Percentiles rank a stretch among this genome's conserved stretches.
Evolutionary conservation across 2,888 invertebrate species (phyloP).

Genomic region (Yponomeuta evonymella): DNA sequence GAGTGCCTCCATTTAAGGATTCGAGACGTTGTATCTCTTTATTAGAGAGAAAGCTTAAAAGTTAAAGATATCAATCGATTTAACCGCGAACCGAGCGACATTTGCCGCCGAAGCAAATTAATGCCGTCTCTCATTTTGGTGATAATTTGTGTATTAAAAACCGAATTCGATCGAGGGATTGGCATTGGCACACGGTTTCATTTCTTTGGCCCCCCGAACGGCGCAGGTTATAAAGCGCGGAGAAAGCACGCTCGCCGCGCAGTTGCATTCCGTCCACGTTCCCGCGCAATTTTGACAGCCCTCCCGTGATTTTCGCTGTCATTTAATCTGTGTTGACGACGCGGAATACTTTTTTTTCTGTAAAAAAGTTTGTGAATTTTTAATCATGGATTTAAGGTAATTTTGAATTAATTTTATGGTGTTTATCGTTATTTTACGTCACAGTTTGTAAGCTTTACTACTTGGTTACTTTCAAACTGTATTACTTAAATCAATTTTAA

Average conservation of each 20-base stretch:
- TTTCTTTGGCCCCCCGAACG: slow-evolving; percentile 56
- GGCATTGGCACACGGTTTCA: slow-evolving; percentile 61
- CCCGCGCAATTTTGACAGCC: slow-evolving; percentile 34
- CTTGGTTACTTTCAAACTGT: background rate
- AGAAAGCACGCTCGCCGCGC: slow-evolving; percentile 63
- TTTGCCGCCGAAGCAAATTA: background rate
- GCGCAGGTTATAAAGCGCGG: slow-evolving; percentile 65
- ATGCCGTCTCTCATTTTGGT: background rate
- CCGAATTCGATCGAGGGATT: slow-evolving; percentile 50
- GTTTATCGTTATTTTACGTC: background rate
- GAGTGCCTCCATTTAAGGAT: slow-evolving; percentile 3
- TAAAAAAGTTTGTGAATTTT: slow-evolving; percentile 34
- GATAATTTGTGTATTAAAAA: slow-evolving; percentile 19
- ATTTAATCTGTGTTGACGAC: background rate
- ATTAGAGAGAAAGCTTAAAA: background rate
- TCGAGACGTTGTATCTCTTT: background rate
- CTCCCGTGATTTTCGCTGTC: slow-evolving; percentile 44
- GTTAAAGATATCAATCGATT: slow-evolving; percentile 1
- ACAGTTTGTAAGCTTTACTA: background rate
- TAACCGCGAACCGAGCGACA: background rate
- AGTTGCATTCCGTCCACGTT: slow-evolving; percentile 39
- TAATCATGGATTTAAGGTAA: slow-evolving; percentile 57
- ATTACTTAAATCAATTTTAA: background rate
- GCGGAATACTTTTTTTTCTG: slow-evolving; percentile 50
- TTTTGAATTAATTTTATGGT: slow-evolving; percentile 25